Conservation (phyloP, 2,113 vertebrate genomes). For the Colinus virginianus region DNA sequence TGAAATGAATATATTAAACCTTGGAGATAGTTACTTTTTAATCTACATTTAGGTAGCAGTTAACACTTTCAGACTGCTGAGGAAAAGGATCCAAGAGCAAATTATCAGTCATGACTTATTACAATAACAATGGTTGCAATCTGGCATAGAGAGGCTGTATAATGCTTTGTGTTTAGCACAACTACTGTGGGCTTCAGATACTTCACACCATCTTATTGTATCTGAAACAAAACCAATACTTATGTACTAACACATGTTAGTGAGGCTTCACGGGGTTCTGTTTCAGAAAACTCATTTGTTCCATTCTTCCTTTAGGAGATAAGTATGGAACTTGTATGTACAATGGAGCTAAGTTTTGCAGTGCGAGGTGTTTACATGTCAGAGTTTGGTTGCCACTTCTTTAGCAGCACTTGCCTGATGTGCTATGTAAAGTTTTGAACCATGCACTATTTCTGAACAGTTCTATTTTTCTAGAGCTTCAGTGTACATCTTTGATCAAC, state of each 20-base stretch:
- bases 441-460: neutral
- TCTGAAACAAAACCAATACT: neutral
- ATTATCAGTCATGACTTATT: neutral
- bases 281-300: neutral
- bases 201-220: neutral
- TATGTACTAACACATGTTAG: neutral
- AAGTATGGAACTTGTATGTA: neutral
- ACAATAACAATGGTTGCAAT: neutral
- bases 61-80: neutral
- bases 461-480: neutral
- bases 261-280: neutral
- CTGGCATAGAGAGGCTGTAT: neutral
- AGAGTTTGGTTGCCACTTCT: neutral
- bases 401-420: neutral
- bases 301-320: neutral
- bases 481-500: neutral
- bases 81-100: neutral
- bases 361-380: neutral
- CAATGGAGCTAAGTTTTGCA: neutral
- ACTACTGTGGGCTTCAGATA: neutral
- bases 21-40: constrained; percentile 13
- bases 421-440: neutral
- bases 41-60: neutral
- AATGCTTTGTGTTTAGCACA: neutral
- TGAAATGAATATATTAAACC: neutral